Evolutionary conservation across 2,113 vertebrate genomes (phyloP), one percentile per base, ranked within the genome.

Genomic region (Trachemys scripta): DNA sequence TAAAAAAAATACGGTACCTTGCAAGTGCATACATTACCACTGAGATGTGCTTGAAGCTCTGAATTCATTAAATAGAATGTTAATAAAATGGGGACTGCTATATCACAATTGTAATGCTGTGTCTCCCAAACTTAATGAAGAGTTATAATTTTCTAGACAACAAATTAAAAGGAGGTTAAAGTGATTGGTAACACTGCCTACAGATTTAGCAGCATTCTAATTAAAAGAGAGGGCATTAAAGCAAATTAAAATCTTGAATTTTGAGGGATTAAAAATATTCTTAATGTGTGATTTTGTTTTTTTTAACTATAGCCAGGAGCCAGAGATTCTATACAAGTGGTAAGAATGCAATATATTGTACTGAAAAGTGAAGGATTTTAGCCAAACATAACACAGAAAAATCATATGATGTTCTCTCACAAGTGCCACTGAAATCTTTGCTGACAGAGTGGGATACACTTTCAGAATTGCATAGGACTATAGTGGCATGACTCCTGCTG

Each of bases 161-260:
- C 98, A 98, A 98, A 98, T 98, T 98, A 98, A 98, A 98, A 97
- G 97, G 96, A 98, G 97, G 96, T 98, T 98, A 96, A 97, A 98
- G 94, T 97, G 92, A 96, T 97, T 98, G 97, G 82, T 98, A 97
- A 97, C 94, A 91, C 85, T 98, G 97, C 97, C 96, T 97, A 96
- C 80, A 94, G 96, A 98, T 97, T 97, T 97, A 97, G 96, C 85
- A 98, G 97, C 94, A 96, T 97, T 97, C 93, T 98, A 97, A 98
- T 98, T 97, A 98, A 97, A 98, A 95, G 62, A 90, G 96, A 96
- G 96, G 97, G 94, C 90, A 96, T 98, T 96, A 92, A 96, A 95
- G 89, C 91, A 88, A 97, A 97, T 97, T 97, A 98, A 96, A 97
- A 96, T 97, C 90, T 95, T 97, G 98, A 96, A 94, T 97, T 98